A percentile compares a stretch with the other conserved stretches of the same genome.
Evolutionary conservation across 2,888 invertebrate species (phyloP).

Genomic region (Hydropsyche betteni): DNA sequence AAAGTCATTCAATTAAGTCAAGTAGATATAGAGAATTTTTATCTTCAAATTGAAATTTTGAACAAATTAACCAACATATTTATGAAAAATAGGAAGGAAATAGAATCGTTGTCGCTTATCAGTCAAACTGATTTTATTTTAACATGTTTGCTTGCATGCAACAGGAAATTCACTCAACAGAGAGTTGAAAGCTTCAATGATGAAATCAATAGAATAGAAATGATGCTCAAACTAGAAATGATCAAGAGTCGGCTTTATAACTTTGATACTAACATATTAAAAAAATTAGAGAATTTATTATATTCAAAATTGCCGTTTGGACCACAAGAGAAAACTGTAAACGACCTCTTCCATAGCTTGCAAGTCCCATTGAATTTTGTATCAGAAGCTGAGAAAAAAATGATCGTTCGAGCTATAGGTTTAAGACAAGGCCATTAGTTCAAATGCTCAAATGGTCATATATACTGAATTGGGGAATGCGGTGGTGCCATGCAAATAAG

Average conservation of each 20-base stretch:
- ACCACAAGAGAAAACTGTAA: neutral
- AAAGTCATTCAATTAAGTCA: neutral
- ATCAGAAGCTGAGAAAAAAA: neutral
- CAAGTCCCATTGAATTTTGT: neutral
- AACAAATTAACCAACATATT: neutral
- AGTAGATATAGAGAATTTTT: neutral
- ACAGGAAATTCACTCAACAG: slow-evolving; percentile 8
- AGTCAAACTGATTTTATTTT: neutral
- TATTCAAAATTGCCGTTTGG: too few relatives aligned
- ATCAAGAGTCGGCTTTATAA: neutral
- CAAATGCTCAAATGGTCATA: slow-evolving; percentile 76
- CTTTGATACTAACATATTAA: too few relatives aligned
- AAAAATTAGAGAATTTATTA: too few relatives aligned
- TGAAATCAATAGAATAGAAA: neutral
- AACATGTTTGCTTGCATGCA: neutral
- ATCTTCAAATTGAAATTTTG: neutral
- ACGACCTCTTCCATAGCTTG: neutral
- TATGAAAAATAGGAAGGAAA: neutral
- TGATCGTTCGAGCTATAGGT: slow-evolving; percentile 68
- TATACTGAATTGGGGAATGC: slow-evolving; percentile 73
- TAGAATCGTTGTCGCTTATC: neutral
- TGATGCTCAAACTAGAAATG: neutral
- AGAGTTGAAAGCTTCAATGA: neutral
- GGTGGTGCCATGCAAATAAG: slow-evolving; percentile 69
- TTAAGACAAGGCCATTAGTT: slow-evolving; percentile 73